Conservation (phyloP, 2,888 invertebrate genomes). For the Cerceris rybyensis region DNA sequence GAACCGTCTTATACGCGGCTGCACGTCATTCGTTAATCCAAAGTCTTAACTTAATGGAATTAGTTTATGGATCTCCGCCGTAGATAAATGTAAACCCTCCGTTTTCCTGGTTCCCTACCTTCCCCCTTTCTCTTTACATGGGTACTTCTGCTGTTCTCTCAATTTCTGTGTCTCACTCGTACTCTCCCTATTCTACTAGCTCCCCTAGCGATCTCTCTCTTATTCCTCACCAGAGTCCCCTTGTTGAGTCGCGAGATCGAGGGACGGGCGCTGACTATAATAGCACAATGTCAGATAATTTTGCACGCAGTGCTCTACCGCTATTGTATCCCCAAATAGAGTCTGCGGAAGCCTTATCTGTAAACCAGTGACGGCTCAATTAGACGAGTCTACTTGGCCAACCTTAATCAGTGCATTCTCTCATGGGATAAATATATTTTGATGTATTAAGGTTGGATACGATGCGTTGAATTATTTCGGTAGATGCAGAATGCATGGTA, state of each 20-base stretch:
- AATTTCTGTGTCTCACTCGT: slow-evolving; percentile 33
- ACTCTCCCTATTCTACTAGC: slow-evolving; percentile 27
- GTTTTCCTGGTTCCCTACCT: slow-evolving; percentile 34
- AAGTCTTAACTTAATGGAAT: slow-evolving; percentile 69
- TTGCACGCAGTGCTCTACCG: slow-evolving; percentile 52
- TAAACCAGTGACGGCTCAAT: slow-evolving; percentile 40
- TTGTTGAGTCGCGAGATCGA: slow-evolving; percentile 50
- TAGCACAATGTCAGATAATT: slow-evolving; percentile 64
- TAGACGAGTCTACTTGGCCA: slow-evolving; percentile 33
- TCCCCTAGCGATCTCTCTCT: slow-evolving; percentile 24
- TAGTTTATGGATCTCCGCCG: slow-evolving; percentile 65
- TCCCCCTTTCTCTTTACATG: slow-evolving; percentile 15
- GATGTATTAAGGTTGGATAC: slow-evolving; percentile 11
- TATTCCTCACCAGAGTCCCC: slow-evolving; percentile 16
- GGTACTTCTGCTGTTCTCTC: slow-evolving; percentile 17
- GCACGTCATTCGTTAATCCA: slow-evolving; percentile 63
- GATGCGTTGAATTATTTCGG: neutral
- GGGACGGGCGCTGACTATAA: slow-evolving; percentile 44
- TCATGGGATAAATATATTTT: slow-evolving; percentile 34
- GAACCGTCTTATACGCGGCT: slow-evolving; percentile 25
- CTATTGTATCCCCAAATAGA: slow-evolving; percentile 46
- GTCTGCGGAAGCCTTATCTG: slow-evolving; percentile 37
- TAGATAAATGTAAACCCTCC: slow-evolving; percentile 61
- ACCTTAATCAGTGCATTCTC: slow-evolving; percentile 18
- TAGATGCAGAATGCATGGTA: neutral